Conservation (phyloP, 2,113 vertebrate genomes). For the Reinhardtius hippoglossoides region DNA sequence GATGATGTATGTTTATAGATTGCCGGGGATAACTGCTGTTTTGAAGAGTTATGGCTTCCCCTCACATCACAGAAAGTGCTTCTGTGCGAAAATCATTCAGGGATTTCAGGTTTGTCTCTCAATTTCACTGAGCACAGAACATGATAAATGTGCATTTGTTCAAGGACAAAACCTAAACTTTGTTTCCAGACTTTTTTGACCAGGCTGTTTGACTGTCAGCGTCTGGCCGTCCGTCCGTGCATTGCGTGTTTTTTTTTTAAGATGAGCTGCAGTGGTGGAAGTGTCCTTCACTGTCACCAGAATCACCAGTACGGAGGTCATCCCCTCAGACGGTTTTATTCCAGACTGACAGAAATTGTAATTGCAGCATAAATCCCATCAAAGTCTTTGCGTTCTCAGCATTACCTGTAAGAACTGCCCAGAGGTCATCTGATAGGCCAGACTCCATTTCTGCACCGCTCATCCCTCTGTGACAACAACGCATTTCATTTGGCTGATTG, state of each 20-base stretch:
- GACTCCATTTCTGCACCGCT: constrained; percentile 20
- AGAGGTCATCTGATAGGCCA: constrained; percentile 24
- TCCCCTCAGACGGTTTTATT: constrained; percentile 33
- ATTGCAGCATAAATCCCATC: constrained; percentile 48
- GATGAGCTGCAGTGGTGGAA: constrained; percentile 41
- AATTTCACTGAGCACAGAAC: constrained; percentile 42
- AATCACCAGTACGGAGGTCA: constrained; percentile 36
- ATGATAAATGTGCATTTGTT: constrained; percentile 67
- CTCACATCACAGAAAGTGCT: constrained; percentile 74
- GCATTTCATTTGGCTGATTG: neutral
- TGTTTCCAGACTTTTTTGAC: constrained; percentile 49
- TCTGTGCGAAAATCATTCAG: constrained; percentile 83
- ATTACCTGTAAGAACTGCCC: constrained; percentile 37
- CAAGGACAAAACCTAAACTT: constrained; percentile 41
- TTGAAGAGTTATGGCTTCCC: constrained; percentile 89
- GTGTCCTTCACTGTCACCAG: constrained; percentile 52
- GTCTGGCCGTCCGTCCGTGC: constrained; percentile 18
- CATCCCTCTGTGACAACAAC: neutral
- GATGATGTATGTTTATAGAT: constrained; percentile 89
- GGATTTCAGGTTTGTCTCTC: constrained; percentile 81
- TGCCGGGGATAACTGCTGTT: constrained; percentile 83
- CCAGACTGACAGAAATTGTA: constrained; percentile 61
- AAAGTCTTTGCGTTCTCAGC: constrained; percentile 54
- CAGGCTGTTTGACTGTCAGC: constrained; percentile 55
- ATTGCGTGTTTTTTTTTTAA: neutral